Base-by-base conservation (phyloP, 2,797 vertebrate species). In the Poecilia gillii region DNA sequence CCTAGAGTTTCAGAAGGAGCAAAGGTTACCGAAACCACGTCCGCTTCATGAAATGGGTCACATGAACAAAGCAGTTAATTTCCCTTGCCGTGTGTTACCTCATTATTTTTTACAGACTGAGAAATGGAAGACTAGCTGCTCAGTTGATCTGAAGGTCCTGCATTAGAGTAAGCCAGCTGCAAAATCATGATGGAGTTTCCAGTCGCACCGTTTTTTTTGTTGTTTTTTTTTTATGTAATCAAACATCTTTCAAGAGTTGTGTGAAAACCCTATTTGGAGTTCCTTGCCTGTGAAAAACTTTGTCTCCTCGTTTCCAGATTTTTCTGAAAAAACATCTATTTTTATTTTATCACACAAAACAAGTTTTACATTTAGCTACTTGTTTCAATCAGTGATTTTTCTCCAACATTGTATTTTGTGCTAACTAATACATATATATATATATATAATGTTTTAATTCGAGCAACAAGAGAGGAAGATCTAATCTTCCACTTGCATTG, bases 1-100 rank as follows among this genome's bases (percentile, higher is more conserved):
- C 83, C 85, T 85, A 31, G 46, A 71, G 80, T 89, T 91, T 14
- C 91, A 84, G 72, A 75, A 62, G 20, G 49, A 79, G 78, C 73
- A 85, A 85, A 84, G 78, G 81, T 28, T 74, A 47, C 51, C 86
- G 33, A 79, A 36, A 59, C 23, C 31, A 84, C 68, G 47, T 87
- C 66, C 59, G 59, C 31, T 64, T 87, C 76, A 76, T 84, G 78
- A 79, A 83, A 80, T 66, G 62, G 53, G 36, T 72, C 2, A 9
- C 16, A 39, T 81, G 68, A 79, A 80, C 55, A 66, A 46, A 59
- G 39, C 84, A 82, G 73, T 82, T 66, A 1, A 25, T 86, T 82
- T 85, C 59, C 62, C 47, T 72, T 81, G 16, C 20, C 74, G 31
- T 46, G 53, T 41, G 70, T 74, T 49, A 23, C 36, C 53, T 70